These are phyloP conservation scores for Mirza zaza DNA, from an alignment of 2,113 vertebrate genomes.

Conservation along the genomic window DNA sequence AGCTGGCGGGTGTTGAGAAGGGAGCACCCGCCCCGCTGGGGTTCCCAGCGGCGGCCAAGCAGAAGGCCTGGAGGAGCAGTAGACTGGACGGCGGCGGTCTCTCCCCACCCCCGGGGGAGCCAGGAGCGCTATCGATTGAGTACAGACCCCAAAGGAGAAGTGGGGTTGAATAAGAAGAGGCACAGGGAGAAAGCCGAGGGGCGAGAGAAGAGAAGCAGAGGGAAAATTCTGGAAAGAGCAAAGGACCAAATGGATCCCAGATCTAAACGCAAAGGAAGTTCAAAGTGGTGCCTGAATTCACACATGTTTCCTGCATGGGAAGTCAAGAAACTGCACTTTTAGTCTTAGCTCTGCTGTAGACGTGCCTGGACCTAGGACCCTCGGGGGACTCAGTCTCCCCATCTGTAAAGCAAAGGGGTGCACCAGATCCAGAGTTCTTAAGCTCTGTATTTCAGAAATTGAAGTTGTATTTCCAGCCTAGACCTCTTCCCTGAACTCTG, in stretches of 20 bases:
- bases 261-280: not conserved
- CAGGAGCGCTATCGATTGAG: not conserved
- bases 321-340: not conserved
- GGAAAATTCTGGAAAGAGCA: not conserved
- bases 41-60: not conserved
- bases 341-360: not conserved
- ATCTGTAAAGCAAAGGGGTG: not conserved
- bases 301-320: not conserved
- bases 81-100: not conserved
- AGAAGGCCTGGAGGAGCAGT: not conserved
- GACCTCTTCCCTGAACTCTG: not conserved
- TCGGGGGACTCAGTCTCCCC: not conserved
- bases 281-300: not conserved
- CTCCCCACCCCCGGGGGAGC: too few species aligned
- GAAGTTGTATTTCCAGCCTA: not conserved
- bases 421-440: not conserved
- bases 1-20: not conserved
- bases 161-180: not conserved
- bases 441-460: not conserved
- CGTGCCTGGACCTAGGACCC: not conserved
- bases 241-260: not conserved
- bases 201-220: not conserved
- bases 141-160: not conserved
- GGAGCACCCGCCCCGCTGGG: not conserved
- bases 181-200: not conserved